A percentile compares a stretch with the other conserved stretches of the same genome.
phyloP scores from a whole-genome alignment of 1,140 invertebrate species.

The Phortica variegata region DNA sequence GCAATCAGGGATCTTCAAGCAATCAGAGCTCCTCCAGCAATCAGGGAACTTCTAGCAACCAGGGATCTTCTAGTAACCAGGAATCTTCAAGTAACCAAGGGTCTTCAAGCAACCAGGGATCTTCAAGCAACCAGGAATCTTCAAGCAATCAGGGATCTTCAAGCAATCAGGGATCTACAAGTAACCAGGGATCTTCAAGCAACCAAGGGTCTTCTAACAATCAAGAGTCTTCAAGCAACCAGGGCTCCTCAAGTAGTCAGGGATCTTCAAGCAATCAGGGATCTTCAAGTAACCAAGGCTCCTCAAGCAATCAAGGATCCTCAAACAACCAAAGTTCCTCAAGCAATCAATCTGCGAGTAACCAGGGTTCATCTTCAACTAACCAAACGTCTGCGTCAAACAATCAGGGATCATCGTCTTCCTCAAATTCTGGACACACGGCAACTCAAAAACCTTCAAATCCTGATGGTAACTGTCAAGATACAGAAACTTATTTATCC shows the following conservation, averaged over 20 bases:
- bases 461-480: constrained; percentile 58
- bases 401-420: not conserved
- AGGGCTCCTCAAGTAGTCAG: constrained; percentile 6
- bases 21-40: too few relatives aligned
- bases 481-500: constrained; percentile 64
- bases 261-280: constrained; percentile 12
- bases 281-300: too few relatives aligned
- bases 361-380: constrained; percentile 5
- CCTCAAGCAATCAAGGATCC: constrained; percentile 4
- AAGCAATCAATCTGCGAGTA: not conserved
- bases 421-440: not conserved
- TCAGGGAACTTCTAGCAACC: not conserved
- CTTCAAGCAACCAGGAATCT: not conserved
- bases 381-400: constrained; percentile 7
- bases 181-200: constrained; percentile 8
- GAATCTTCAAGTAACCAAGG: not conserved
- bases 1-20: constrained; percentile 17
- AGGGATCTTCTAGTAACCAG: not conserved
- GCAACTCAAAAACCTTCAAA: constrained; percentile 33
- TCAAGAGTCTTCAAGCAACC: constrained; percentile 16
- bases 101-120: too few relatives aligned
- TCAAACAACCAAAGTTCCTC: constrained; percentile 10
- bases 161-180: constrained; percentile 13
- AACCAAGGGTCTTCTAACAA: constrained; percentile 21
- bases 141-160: not conserved